Percentiles rank a stretch among this genome's conserved stretches.
phyloP scores from a whole-genome alignment of 2,797 vertebrate genomes.

The Cephalopachus bancanus region DNA sequence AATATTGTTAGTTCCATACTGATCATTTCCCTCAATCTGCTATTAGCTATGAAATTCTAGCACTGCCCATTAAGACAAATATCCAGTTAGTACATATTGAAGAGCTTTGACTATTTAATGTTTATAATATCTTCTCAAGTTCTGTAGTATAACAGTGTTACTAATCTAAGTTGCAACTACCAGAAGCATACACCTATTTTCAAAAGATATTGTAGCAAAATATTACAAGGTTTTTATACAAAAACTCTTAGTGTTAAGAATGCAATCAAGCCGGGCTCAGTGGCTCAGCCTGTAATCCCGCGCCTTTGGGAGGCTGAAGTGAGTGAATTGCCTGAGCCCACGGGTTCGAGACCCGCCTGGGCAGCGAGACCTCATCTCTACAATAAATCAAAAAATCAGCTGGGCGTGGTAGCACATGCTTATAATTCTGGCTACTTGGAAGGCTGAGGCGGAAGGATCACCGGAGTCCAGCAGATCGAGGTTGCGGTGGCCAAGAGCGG shows the following conservation, averaged over 20 bases:
- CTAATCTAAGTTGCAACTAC: slow-evolving; percentile 11
- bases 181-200: slow-evolving; percentile 7
- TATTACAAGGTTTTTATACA: slow-evolving; percentile 18
- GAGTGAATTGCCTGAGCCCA: too few relatives aligned
- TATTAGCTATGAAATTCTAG: not conserved
- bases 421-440: too few relatives aligned
- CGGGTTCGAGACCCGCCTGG: too few relatives aligned
- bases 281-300: too few relatives aligned
- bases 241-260: slow-evolving; percentile 23
- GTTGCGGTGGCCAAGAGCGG: too few relatives aligned
- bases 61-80: not conserved
- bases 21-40: not conserved
- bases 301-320: too few relatives aligned
- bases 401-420: too few relatives aligned
- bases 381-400: too few relatives aligned
- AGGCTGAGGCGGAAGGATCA: too few relatives aligned
- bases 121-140: not conserved
- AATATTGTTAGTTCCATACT: not conserved
- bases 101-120: slow-evolving; percentile 11
- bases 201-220: slow-evolving; percentile 57
- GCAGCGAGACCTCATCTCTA: too few relatives aligned
- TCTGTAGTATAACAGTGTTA: not conserved
- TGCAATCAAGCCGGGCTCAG: not conserved
- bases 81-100: not conserved
- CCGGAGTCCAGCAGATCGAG: too few relatives aligned